Percentiles rank a stretch among this genome's conserved stretches.
phyloP scores from a whole-genome alignment of 2,113 vertebrate genomes.

The Garra rufa region DNA sequence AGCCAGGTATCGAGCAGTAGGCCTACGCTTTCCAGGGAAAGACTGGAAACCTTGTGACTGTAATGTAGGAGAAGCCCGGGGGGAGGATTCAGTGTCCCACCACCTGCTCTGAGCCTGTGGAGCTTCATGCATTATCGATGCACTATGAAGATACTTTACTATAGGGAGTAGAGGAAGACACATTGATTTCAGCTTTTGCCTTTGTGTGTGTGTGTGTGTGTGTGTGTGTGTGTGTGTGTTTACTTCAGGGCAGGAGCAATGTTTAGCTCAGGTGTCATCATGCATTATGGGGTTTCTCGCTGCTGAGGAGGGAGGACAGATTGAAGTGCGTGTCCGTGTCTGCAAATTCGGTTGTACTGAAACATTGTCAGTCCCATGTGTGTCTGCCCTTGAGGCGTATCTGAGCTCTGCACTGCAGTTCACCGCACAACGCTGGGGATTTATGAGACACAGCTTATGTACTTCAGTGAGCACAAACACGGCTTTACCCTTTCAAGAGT shows the following conservation, averaged over 20 bases:
- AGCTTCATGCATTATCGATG: conserved; percentile 34
- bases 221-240: conserved; percentile 3
- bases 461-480: background rate
- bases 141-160: conserved; percentile 11
- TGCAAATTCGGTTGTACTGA: background rate
- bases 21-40: background rate
- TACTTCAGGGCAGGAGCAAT: background rate
- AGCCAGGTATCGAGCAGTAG: background rate
- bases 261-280: background rate
- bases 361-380: background rate
- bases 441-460: background rate
- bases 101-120: background rate
- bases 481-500: background rate
- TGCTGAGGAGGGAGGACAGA: background rate
- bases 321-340: background rate
- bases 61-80: background rate
- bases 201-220: conserved; percentile 11
- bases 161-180: background rate
- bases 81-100: conserved; percentile 23
- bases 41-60: background rate
- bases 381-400: background rate
- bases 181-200: conserved; percentile 28
- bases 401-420: background rate
- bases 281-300: background rate
- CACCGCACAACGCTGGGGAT: background rate